These are phyloP conservation scores for Tinea trinotella DNA, from an alignment of 2,888 invertebrate genomes.

Conservation along the genomic window DNA sequence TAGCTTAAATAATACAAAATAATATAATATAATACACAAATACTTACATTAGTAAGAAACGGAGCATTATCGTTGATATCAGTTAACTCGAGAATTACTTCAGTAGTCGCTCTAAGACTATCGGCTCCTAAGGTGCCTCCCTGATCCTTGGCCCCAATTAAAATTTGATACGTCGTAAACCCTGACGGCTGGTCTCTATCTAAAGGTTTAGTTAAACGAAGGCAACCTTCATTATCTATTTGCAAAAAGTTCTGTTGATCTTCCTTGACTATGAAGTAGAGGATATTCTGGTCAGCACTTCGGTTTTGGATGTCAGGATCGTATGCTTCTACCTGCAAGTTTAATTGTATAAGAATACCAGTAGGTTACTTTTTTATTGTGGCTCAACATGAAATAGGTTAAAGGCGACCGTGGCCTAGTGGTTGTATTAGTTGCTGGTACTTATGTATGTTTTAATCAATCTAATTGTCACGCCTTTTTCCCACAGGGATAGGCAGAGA, in stretches of 20 bases:
- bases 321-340: conserved; percentile 77
- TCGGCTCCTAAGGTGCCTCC: conserved; percentile 73
- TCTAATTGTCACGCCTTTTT: too few relatives aligned
- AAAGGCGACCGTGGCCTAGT: too few relatives aligned
- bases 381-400: too few relatives aligned
- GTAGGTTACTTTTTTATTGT: too few relatives aligned
- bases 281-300: conserved; percentile 82
- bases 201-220: conserved; percentile 80
- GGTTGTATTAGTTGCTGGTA: too few relatives aligned
- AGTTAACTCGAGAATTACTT: conserved; percentile 77
- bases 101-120: conserved; percentile 75
- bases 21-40: too few relatives aligned
- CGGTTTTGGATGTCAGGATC: conserved; percentile 89
- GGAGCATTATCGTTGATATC: conserved; percentile 98
- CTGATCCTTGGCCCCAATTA: conserved; percentile 83
- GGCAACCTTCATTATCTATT: conserved; percentile 83
- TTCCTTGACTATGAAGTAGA: conserved; percentile 80
- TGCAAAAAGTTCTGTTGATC: conserved; percentile 79
- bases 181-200: conserved; percentile 94
- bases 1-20: too few relatives aligned
- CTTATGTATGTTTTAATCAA: too few relatives aligned
- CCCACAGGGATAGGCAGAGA: too few relatives aligned
- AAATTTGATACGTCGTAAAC: conserved; percentile 82
- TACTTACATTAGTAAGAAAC: conserved; percentile 80
- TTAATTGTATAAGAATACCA: too few relatives aligned